Evolutionary conservation across 2,888 invertebrate species (phyloP), one percentile per base, ranked within the genome.

Genomic region (Eupithecia abbreviata): DNA sequence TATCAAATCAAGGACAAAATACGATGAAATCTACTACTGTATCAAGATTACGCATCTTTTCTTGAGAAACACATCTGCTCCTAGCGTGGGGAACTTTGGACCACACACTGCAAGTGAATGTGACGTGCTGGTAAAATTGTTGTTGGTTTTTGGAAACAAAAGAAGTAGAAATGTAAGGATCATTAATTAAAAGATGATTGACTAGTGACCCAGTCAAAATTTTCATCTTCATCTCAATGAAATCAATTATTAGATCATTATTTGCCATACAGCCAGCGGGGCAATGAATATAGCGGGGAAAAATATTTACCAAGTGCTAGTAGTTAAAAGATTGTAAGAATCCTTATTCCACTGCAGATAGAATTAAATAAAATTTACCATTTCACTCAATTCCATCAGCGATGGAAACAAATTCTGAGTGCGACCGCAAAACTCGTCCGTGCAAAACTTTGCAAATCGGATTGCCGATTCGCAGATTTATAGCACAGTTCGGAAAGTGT

Each of bases 381-480:
- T 12, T 58, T 18, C 62, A 18, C 18, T 18, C 0, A 30, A 30
- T 18, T 18, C 18, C 3, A n/a, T 15, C n/a, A n/a, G 18, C 2
- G 3, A 45, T 45, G 47, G 47, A 15, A 45, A 68, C 68, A 47
- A 47, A 70, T 49, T 74, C 70, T 47, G 58, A 69, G 15, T 51
- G 42, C 41, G 58, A 18, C 58, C 68, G 69, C 62, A 47, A 75
- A 75, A 55, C 67, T 73, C 71, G 51, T 69, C 71, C 70, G 49
- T 55, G 70, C 68, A 73, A 68, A 71, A 74, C 65, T 70, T 70
- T 65, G 51, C 71, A 47, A 73, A 76, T 75, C 71, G 68, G 71
- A 71, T 75, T 73, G 51, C 51, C 73, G 66, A 73, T 71, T 43
- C n/a, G 58, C 68, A 79, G 73, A 78, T 77, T 74, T 75, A 77